Percentiles rank a stretch among this genome's conserved stretches.
phyloP scores from a whole-genome alignment of 2,113 vertebrate genomes.

The Cyprinodon tularosa region DNA sequence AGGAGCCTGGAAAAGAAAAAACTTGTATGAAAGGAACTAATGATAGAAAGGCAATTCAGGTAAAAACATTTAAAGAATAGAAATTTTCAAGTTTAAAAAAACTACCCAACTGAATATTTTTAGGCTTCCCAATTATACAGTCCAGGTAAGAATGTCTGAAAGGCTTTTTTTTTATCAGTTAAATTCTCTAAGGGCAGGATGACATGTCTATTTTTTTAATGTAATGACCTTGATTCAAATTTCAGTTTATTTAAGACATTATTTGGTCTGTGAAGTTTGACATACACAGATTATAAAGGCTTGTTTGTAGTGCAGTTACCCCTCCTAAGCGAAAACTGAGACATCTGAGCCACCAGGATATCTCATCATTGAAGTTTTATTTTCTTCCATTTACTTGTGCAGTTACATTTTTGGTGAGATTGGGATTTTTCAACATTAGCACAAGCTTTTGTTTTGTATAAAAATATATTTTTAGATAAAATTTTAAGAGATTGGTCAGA shows the following conservation, averaged over 20 bases:
- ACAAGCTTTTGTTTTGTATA: background rate
- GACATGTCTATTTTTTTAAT: background rate
- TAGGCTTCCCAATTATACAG: background rate
- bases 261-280: background rate
- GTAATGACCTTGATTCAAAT: background rate
- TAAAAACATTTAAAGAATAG: too few relatives aligned
- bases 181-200: background rate
- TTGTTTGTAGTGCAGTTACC: background rate
- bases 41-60: too few relatives aligned
- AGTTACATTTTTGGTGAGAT: background rate
- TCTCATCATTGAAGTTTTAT: background rate
- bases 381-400: background rate
- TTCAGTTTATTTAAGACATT: too few relatives aligned
- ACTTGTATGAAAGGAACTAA: too few relatives aligned
- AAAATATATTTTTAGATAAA: background rate
- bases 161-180: background rate
- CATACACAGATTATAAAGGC: background rate
- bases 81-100: too few relatives aligned
- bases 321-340: background rate
- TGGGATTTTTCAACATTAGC: background rate
- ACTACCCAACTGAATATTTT: background rate
- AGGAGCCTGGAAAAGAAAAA: too few relatives aligned
- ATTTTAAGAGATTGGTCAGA: background rate
- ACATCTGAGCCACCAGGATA: background rate
- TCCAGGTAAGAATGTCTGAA: background rate